A percentile compares a stretch with the other conserved stretches of the same genome.
phyloP scores from a whole-genome alignment of 1,140 invertebrate species.

The Philotrypesis tridentata region DNA sequence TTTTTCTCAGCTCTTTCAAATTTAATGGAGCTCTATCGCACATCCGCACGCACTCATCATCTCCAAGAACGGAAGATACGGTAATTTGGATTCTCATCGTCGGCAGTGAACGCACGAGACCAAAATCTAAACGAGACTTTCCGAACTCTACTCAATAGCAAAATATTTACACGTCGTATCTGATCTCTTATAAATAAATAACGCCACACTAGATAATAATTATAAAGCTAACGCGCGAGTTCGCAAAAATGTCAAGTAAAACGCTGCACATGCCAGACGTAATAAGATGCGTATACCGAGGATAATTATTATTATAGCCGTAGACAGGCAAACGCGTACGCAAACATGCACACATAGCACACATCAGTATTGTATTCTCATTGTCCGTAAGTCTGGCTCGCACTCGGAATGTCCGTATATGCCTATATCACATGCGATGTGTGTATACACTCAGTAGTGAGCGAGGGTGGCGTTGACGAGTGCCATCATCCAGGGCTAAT shows the following conservation, averaged over 20 bases:
- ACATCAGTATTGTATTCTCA: neutral
- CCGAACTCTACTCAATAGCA: neutral
- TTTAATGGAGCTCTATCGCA: neutral
- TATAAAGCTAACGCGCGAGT: neutral
- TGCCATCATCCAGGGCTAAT: conserved; percentile 57
- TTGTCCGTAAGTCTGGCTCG: neutral
- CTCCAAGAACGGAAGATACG: neutral
- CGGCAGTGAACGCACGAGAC: neutral
- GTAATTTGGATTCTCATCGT: neutral
- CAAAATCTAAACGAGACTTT: neutral
- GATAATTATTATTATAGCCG: no score
- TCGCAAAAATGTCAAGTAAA: neutral
- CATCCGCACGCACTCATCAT: neutral
- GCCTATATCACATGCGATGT: conserved; percentile 21
- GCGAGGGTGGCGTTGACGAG: conserved; percentile 4
- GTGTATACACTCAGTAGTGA: conserved; percentile 29
- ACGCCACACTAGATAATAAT: neutral
- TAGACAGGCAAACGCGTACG: no score
- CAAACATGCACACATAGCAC: neutral
- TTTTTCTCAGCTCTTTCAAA: neutral
- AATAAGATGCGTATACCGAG: no score
- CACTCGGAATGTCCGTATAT: neutral
- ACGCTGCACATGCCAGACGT: neutral
- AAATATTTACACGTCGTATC: neutral
- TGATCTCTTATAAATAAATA: neutral